phyloP scores from a whole-genome alignment of 2,113 vertebrate species.

The Limanda limanda region DNA sequence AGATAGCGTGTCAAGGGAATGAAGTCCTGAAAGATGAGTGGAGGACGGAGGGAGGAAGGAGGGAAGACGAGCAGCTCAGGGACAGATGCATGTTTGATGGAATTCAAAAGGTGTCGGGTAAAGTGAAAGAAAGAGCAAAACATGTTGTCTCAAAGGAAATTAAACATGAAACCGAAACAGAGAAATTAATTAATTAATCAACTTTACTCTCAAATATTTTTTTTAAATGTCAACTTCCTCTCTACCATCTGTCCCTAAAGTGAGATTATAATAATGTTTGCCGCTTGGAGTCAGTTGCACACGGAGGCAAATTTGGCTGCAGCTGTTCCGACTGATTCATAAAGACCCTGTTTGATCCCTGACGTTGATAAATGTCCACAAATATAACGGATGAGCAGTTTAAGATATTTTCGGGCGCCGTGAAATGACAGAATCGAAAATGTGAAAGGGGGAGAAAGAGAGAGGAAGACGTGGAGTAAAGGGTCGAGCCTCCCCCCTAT shows the following conservation, averaged over 20 bases:
- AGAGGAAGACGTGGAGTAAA: no score
- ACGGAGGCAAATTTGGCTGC: neutral
- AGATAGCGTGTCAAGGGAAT: neutral
- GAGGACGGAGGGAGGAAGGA: conserved; percentile 10
- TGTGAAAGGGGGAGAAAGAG: no score
- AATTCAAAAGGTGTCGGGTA: conserved; percentile 10
- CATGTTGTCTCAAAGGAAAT: neutral
- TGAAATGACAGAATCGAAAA: no score
- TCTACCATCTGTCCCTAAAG: no score
- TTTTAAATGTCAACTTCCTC: no score
- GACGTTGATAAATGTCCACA: neutral
- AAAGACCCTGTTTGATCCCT: neutral
- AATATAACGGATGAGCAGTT: no score
- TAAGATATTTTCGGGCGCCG: no score
- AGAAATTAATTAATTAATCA: no score
- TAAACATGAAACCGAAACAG: neutral
- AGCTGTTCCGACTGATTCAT: neutral
- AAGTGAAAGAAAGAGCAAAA: neutral
- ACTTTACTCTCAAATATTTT: neutral
- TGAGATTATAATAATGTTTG: no score
- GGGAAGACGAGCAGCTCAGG: neutral
- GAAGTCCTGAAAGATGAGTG: neutral
- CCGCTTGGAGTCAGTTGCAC: no score
- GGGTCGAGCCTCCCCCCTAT: no score
- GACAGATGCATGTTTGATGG: conserved; percentile 12